These are phyloP conservation scores for Reinhardtius hippoglossoides DNA, from an alignment of 2,113 vertebrate species.

Conservation along the genomic window DNA sequence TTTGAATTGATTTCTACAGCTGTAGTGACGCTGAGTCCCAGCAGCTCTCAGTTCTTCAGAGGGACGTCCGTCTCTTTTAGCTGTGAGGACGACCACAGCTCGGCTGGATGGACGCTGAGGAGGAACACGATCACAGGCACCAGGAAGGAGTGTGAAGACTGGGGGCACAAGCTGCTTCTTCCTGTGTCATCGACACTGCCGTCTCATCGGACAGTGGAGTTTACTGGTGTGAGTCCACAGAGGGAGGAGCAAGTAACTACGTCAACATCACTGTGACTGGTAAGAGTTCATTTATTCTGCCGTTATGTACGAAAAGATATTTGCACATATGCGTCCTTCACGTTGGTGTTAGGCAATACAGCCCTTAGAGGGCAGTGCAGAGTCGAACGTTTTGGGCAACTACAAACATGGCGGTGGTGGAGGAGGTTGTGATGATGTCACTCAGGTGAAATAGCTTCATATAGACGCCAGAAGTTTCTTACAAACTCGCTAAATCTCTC, in stretches of 20 bases:
- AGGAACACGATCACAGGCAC: slow-evolving; percentile 2
- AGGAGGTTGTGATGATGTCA: too few species aligned
- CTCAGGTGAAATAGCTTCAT: too few species aligned
- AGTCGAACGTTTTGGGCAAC: too few species aligned
- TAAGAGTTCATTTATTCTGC: neutral
- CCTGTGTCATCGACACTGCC: neutral
- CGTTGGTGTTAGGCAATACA: too few species aligned
- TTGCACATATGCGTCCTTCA: too few species aligned
- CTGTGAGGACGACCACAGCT: neutral
- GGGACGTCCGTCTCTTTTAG: slow-evolving; percentile 2
- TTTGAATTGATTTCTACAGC: neutral
- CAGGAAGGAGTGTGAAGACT: neutral
- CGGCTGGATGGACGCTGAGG: slow-evolving; percentile 25
- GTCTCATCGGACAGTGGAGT: neutral
- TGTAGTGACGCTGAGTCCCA: slow-evolving; percentile 21
- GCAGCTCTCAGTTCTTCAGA: slow-evolving; percentile 26
- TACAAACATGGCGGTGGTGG: too few species aligned
- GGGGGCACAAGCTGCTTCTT: slow-evolving; percentile 14
- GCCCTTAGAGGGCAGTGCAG: too few species aligned
- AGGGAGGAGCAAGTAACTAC: slow-evolving; percentile 12
- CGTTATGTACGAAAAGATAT: too few species aligned
- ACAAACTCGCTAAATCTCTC: too few species aligned
- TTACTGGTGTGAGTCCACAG: slow-evolving; percentile 45
- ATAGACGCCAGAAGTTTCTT: too few species aligned
- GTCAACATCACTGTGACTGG: slow-evolving; percentile 35